A percentile compares a stretch with the other conserved stretches of the same genome.
Conservation (phyloP, 2,113 vertebrate species). For the Dicaeum eximium region DNA sequence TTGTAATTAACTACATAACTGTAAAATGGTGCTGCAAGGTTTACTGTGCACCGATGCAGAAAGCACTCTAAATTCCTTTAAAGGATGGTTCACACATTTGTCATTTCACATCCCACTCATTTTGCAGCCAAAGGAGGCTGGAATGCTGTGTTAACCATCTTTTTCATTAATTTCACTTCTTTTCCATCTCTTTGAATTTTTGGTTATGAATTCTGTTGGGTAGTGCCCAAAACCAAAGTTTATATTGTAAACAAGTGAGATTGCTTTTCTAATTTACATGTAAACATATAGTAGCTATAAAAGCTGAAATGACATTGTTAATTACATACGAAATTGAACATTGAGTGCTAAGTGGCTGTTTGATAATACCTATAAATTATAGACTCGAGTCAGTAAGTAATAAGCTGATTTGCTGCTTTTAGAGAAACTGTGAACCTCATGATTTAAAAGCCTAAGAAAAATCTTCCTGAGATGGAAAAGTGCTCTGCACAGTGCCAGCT, state of each 20-base stretch:
- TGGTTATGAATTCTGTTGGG: neutral
- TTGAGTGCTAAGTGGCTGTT: neutral
- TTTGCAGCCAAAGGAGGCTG: neutral
- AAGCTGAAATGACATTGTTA: neutral
- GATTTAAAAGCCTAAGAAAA: neutral
- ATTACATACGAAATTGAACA: neutral
- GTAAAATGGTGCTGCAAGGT: neutral
- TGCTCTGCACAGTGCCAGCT: neutral
- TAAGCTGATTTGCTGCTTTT: neutral
- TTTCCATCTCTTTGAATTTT: neutral
- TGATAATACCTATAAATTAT: neutral
- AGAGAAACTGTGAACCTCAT: neutral
- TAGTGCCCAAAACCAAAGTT: neutral
- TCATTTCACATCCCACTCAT: neutral
- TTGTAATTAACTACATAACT: neutral
- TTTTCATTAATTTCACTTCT: neutral
- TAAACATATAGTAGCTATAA: neutral
- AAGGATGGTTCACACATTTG: neutral
- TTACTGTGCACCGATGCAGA: neutral
- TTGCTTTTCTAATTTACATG: neutral
- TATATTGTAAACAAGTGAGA: neutral
- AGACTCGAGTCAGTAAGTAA: neutral
- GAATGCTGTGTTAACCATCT: neutral
- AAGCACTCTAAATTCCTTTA: neutral
- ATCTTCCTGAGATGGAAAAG: neutral